Base-by-base conservation (phyloP, 2,888 invertebrate genomes). In the Ochropleura leucogaster region DNA sequence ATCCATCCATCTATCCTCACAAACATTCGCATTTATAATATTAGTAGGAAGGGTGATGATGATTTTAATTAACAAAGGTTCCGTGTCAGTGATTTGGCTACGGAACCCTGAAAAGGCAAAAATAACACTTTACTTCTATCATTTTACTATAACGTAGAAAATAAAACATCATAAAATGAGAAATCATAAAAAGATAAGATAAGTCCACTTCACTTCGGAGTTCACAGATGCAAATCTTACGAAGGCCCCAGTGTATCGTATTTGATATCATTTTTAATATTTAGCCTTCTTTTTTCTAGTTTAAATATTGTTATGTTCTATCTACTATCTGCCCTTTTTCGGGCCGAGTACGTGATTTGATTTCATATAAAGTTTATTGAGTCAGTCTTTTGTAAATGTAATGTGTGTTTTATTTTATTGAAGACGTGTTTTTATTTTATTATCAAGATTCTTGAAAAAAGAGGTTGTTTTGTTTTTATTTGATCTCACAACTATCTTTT, bases 191-290 rank as follows among this genome's bases (percentile, higher is more conserved):
- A 64, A 74, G 74, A 80, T 71, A 67, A 72, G 51, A 80, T 76
- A 67, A 63, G 76, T 67, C 55, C 44, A 51, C 49, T 82, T 42
- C 42, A 55, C 55, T 53, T 62, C 64, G 53, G 46, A 66, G 55
- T 55, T 63, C 83, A 59, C 14, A 79, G 83, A 80, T 78, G 72
- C 66, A 83, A 81, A 81, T 81, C 81, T 79, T 60, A 46, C n/a
- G 55, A 42, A 30, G 53, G 49, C 79, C 71, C 62, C 46, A 49
- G 60, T 55, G 60, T 78, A 67, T 68, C 40, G 46, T 67, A 63
- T 67, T 42, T 42, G 40, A 67, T 78, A 80, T 74, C 16, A 30
- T 59, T 46, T 80, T 62, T 51, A 63, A 74, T 67, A 62, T 62
- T 62, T 62, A 12, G 44, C 62, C 10, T 62, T 62, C 44, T 62